Conservation (phyloP, 2,113 vertebrate species). For the Nicator chloris region DNA sequence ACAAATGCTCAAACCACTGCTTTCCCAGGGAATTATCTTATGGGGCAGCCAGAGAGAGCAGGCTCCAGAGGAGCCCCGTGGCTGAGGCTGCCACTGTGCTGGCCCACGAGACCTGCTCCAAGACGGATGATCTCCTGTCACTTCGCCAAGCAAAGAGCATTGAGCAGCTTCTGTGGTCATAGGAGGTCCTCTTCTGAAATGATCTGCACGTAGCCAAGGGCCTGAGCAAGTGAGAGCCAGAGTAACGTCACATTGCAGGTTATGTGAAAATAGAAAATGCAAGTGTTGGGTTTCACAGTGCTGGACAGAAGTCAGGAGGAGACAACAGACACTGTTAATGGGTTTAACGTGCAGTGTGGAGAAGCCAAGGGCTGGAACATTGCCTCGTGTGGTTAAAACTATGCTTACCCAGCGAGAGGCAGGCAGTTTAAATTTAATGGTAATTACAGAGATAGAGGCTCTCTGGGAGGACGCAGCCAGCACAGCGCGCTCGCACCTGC, state of each 20-base stretch:
- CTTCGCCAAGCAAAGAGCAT: background rate
- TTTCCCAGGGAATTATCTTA: background rate
- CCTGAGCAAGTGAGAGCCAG: background rate
- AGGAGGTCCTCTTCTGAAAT: background rate
- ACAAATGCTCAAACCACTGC: background rate
- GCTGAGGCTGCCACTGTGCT: background rate
- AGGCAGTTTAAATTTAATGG: background rate
- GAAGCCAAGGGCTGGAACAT: background rate
- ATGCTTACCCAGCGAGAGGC: background rate
- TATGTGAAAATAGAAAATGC: background rate
- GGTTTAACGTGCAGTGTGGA: background rate
- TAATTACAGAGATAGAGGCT: background rate
- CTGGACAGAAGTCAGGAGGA: constrained; percentile 3
- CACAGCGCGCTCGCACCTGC: background rate
- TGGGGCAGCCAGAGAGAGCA: background rate
- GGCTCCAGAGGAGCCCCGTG: background rate
- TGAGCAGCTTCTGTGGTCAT: background rate
- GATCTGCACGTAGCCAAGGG: background rate
- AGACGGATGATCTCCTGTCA: background rate
- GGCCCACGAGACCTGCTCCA: accelerated
- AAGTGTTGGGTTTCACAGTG: background rate
- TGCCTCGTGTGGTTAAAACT: background rate
- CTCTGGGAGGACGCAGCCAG: background rate
- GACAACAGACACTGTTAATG: background rate
- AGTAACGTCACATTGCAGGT: background rate